phyloP scores from a whole-genome alignment of 2,113 vertebrate species.

The Dermatemys mawii region DNA sequence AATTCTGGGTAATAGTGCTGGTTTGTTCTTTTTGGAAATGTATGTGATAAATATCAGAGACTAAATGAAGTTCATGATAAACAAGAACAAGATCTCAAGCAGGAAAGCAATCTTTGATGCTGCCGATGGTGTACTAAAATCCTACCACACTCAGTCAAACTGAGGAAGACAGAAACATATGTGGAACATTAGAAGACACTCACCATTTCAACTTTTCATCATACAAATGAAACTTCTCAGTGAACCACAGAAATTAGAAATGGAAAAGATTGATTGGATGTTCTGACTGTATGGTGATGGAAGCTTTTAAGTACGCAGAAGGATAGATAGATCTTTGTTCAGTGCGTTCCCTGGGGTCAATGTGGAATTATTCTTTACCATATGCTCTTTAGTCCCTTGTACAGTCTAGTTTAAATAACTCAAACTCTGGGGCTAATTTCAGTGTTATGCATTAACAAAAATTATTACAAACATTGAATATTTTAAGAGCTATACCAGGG shows the following conservation, averaged over 20 bases:
- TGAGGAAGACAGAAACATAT: constrained; percentile 20
- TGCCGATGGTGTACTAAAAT: constrained; percentile 39
- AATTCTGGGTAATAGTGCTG: constrained; percentile 53
- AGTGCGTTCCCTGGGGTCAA: background rate
- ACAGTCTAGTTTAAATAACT: background rate
- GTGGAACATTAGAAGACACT: background rate
- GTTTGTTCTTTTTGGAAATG: constrained; percentile 69
- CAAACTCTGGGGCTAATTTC: background rate
- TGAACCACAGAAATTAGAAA: background rate
- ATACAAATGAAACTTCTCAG: constrained; percentile 11
- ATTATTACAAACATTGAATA: background rate
- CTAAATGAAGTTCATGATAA: constrained; percentile 50
- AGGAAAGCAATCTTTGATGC: constrained; percentile 28
- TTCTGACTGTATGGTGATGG: background rate
- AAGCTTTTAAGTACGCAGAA: background rate
- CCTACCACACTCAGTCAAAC: background rate
- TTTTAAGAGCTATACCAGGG: background rate
- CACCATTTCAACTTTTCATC: constrained; percentile 33
- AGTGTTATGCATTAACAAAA: background rate
- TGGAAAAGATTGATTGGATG: background rate
- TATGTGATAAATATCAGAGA: constrained; percentile 60
- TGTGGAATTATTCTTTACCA: background rate
- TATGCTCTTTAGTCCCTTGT: background rate
- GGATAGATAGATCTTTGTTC: background rate
- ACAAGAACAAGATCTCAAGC: constrained; percentile 39